phyloP scores from a whole-genome alignment of 2,113 vertebrate genomes.

The Morone saxatilis region DNA sequence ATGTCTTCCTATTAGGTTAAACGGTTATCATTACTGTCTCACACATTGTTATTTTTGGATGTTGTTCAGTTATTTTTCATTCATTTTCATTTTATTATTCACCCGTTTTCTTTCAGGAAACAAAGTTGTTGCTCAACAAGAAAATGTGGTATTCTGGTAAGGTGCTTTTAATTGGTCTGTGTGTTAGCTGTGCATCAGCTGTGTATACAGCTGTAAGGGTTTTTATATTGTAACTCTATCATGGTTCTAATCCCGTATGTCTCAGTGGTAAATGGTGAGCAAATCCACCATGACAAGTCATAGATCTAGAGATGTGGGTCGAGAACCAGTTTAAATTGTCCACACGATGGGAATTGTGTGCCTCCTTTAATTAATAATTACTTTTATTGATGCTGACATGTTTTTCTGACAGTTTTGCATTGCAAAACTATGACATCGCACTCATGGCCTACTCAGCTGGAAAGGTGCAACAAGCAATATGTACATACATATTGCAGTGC shows the following conservation, averaged over 20 bases:
- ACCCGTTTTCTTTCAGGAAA: slow-evolving; percentile 79
- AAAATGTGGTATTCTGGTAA: slow-evolving; percentile 87
- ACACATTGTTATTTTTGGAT: not conserved
- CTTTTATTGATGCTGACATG: no score
- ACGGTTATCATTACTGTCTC: not conserved
- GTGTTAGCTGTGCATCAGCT: not conserved
- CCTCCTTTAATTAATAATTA: no score
- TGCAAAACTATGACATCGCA: no score
- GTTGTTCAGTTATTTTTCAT: no score
- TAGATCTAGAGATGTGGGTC: no score
- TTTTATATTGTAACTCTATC: not conserved
- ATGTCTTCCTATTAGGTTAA: not conserved
- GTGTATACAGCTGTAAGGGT: not conserved
- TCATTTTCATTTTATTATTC: no score
- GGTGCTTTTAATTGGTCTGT: slow-evolving; percentile 64
- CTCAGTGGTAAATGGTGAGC: not conserved
- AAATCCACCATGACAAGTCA: not conserved
- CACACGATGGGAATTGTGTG: no score
- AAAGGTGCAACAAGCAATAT: no score
- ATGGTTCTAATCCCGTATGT: not conserved
- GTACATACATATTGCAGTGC: no score
- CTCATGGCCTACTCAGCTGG: no score
- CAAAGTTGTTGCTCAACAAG: slow-evolving; percentile 85
- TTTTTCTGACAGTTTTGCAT: no score
- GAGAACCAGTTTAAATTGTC: no score